Percentiles rank a stretch among this genome's conserved stretches.
These are phyloP conservation scores for Clusia tigrina DNA, from an alignment of 2,888 invertebrate genomes.

Conservation along the genomic window DNA sequence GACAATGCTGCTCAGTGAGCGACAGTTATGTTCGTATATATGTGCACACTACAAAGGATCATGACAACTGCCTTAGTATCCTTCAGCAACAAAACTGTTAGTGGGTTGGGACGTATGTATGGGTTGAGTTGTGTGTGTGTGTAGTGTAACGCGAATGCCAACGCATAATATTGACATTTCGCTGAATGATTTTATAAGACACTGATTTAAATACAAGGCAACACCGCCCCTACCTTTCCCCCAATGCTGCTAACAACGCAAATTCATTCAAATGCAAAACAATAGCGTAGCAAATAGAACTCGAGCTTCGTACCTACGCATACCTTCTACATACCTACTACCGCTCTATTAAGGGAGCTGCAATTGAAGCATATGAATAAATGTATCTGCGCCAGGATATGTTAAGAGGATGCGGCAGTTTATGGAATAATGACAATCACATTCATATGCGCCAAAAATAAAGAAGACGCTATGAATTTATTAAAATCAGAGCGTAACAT, in stretches of 20 bases:
- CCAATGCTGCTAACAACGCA: neutral
- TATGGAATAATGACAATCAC: neutral
- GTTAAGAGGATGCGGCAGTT: neutral
- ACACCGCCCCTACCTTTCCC: too few relatives aligned
- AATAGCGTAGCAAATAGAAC: neutral
- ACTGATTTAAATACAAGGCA: slow-evolving; percentile 10
- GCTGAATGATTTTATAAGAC: slow-evolving; percentile 50
- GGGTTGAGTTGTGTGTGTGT: slow-evolving; percentile 17
- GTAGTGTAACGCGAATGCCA: slow-evolving; percentile 34
- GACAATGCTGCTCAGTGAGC: too few relatives aligned
- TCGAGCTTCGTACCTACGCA: too few relatives aligned
- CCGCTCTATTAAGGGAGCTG: neutral
- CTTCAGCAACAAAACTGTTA: slow-evolving; percentile 5
- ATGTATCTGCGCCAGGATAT: slow-evolving; percentile 22
- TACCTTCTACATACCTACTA: too few relatives aligned
- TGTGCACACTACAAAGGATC: too few relatives aligned
- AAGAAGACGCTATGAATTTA: neutral
- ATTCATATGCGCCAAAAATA: neutral
- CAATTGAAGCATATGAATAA: slow-evolving; percentile 18
- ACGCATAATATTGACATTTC: slow-evolving; percentile 53
- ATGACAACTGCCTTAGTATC: slow-evolving; percentile 7
- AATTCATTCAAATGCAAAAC: slow-evolving; percentile 7
- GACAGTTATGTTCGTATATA: too few relatives aligned
- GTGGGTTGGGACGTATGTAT: slow-evolving; percentile 9
- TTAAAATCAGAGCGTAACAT: neutral